These are phyloP conservation scores for Cyanistes caeruleus DNA, from an alignment of 2,113 vertebrate species.

Conservation along the genomic window DNA sequence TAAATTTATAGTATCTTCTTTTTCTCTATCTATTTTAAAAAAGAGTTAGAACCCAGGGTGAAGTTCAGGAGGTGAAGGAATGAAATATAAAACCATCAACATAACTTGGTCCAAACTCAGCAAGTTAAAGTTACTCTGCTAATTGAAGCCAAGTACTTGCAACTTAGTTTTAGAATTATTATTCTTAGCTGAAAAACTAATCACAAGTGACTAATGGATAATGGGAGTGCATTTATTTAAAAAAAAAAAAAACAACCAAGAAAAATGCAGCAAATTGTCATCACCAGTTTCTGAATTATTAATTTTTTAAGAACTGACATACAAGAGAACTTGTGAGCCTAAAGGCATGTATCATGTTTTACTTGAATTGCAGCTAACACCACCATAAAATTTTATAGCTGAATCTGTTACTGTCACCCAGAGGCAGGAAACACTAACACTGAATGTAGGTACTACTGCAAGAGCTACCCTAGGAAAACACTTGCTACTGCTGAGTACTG, in stretches of 20 bases:
- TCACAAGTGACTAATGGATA: not conserved
- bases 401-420: not conserved
- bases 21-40: not conserved
- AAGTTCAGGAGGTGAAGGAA: not conserved
- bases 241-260: not conserved
- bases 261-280: not conserved
- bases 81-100: not conserved
- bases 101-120: not conserved
- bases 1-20: not conserved
- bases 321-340: not conserved
- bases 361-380: not conserved
- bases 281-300: not conserved
- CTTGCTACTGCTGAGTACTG: not conserved
- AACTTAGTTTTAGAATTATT: not conserved
- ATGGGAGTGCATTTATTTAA: not conserved
- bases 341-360: not conserved
- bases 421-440: not conserved
- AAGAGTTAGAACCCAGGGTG: rapidly evolving
- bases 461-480: not conserved
- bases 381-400: not conserved
- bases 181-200: not conserved
- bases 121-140: not conserved
- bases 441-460: not conserved
- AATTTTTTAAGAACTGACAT: not conserved
- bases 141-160: not conserved